Percentiles rank a stretch among this genome's conserved stretches.
Conservation (phyloP, 2,888 invertebrate genomes). For the Latheticus oryzae region DNA sequence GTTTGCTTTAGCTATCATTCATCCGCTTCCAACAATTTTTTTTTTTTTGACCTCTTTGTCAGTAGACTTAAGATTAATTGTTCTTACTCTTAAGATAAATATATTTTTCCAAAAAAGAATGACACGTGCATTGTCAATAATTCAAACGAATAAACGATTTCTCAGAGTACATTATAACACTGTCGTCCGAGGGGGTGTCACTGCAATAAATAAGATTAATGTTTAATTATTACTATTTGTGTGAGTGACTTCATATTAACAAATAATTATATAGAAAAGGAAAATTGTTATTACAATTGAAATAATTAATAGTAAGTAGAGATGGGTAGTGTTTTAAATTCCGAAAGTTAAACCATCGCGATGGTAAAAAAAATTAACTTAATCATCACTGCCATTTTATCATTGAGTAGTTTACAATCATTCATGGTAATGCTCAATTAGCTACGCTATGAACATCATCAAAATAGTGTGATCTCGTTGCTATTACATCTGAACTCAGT, state of each 20-base stretch:
- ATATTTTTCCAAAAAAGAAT: conserved; percentile 10
- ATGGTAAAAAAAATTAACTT: conserved; percentile 40
- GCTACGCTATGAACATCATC: conserved; percentile 46
- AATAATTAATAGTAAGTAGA: conserved; percentile 21
- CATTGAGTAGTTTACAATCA: conserved; percentile 55
- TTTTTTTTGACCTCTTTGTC: too few relatives aligned
- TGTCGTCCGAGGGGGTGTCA: conserved; percentile 31
- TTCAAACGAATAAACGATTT: conserved; percentile 9
- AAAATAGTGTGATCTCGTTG: conserved; percentile 56
- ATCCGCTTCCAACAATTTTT: conserved; percentile 4
- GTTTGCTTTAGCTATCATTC: too few relatives aligned
- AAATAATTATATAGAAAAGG: conserved; percentile 4
- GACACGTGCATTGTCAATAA: conserved; percentile 27
- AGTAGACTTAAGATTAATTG: too few relatives aligned
- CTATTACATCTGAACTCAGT: conserved; percentile 53
- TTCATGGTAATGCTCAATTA: conserved; percentile 56
- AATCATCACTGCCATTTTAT: conserved; percentile 61
- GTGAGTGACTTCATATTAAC: conserved; percentile 38
- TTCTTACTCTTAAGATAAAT: conserved; percentile 7
- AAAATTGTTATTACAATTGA: conserved; percentile 12
- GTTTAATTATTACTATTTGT: conserved; percentile 30
- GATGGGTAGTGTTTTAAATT: conserved; percentile 23
- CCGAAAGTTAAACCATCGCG: conserved; percentile 15
- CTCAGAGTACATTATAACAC: conserved; percentile 18
- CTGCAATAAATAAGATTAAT: conserved; percentile 28